Evolutionary conservation across 1,140 invertebrate species (phyloP), one percentile per base, ranked within the genome.

Genomic region (Caenorhabditis remanei): DNA sequence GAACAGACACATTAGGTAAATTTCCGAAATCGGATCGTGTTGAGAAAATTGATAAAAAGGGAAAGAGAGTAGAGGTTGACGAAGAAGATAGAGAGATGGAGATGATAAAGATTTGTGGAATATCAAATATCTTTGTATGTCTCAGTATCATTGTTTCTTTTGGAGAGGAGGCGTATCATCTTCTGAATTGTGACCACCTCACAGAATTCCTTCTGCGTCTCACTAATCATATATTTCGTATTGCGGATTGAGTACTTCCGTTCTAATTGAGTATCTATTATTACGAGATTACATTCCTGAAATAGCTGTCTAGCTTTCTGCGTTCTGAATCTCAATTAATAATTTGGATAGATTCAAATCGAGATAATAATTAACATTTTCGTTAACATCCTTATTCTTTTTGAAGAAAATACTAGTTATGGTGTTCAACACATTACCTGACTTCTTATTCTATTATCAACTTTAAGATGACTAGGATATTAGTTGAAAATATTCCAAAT

Each of bases 1-100:
- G 71, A 79, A 79, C 71, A 79, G 71, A 79, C 71, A 79, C 71
- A 79, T 79, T 50, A 79, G 46, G 43, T 41, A 79, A 79, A 79
- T 79, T 79, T 79, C 71, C 53, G 56, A 58, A 58, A 61, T 84
- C 53, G 56, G 53, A 84, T 84, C 19, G 82, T 56, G 53, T 11
- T 21, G 32, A 41, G n/a, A 55, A 84, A 56, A 84, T 61, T 84
- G 82, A 83, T 58, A 58, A 55, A 32, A 53, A 55, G 48, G 13
- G 16, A 5, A 4, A 58, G 16, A 58, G 21, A 84, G 32, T 32
- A 32, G 16, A 48, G 16, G 53, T 71, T 32, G 71, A 24, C 7
- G n/a, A 13, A 50, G 24, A n/a, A 79, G 46, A 32, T 24, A 46
- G 71, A 41, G 43, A 21, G 19, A 9, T n/a, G 32, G 32, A 41